A percentile compares a stretch with the other conserved stretches of the same genome.
These are phyloP conservation scores for Acheta domesticus DNA, from an alignment of 2,888 invertebrate genomes.

Conservation along the genomic window DNA sequence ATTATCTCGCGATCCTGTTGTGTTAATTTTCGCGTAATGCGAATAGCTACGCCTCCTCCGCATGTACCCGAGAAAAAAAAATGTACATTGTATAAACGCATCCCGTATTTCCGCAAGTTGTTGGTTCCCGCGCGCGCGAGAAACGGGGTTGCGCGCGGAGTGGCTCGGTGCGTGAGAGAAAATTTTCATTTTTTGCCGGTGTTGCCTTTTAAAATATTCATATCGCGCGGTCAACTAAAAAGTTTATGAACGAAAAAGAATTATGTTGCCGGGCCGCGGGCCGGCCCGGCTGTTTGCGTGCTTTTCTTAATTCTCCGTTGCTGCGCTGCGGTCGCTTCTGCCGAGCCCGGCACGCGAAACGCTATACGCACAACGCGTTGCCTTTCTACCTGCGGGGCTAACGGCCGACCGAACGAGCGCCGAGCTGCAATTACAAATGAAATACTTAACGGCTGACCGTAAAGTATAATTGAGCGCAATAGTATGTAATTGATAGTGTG, in stretches of 20 bases:
- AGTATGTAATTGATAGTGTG: no score
- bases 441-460: no score
- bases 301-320: no score
- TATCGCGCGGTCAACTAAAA: neutral
- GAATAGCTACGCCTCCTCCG: neutral
- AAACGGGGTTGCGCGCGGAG: neutral
- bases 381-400: no score
- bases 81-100: neutral
- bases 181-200: neutral
- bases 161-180: neutral
- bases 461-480: no score
- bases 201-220: neutral
- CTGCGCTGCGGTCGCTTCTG: no score
- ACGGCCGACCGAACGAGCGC: no score
- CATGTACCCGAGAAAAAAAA: neutral
- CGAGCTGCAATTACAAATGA: no score
- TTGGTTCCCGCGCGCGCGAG: neutral
- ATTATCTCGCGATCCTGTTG: neutral
- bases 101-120: neutral
- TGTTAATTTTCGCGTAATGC: slow-evolving; percentile 18
- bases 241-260: neutral
- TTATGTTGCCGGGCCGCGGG: no score
- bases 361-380: no score
- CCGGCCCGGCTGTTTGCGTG: no score
- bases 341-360: no score